Percentiles rank a stretch among this genome's conserved stretches.
Evolutionary conservation across 1,140 invertebrate genomes (phyloP).

Genomic region (Oscheius sp.): DNA sequence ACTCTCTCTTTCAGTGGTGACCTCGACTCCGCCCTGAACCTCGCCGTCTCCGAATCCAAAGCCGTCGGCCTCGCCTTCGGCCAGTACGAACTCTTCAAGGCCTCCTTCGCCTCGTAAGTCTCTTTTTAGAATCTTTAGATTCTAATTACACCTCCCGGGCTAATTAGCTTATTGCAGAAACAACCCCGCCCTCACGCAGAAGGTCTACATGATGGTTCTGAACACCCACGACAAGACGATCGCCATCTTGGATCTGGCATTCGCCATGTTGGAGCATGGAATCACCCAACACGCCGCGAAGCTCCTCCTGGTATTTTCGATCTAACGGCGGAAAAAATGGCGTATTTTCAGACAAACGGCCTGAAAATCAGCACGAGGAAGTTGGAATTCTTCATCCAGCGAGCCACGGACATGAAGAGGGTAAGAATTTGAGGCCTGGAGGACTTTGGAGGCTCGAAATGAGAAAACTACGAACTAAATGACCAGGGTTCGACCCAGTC

Average conservation of each 20-base stretch:
- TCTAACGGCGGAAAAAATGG: no score
- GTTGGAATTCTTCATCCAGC: not conserved
- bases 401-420: not conserved
- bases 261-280: constrained; percentile 6
- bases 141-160: not conserved
- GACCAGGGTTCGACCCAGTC: no score
- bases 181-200: not conserved
- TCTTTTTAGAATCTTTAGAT: no score
- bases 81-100: not conserved
- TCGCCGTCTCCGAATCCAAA: not conserved
- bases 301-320: no score
- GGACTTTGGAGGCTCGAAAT: no score
- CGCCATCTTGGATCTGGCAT: not conserved
- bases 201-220: not conserved
- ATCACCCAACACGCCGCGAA: not conserved
- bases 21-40: not conserved
- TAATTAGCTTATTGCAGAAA: not conserved
- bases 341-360: not conserved
- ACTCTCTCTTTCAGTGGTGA: no score
- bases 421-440: no score
- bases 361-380: not conserved
- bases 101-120: not conserved
- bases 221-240: not conserved
- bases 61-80: not conserved
- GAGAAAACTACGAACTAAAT: no score